Evolutionary conservation across 2,888 invertebrate genomes (phyloP).

Genomic region (Latheticus oryzae): DNA sequence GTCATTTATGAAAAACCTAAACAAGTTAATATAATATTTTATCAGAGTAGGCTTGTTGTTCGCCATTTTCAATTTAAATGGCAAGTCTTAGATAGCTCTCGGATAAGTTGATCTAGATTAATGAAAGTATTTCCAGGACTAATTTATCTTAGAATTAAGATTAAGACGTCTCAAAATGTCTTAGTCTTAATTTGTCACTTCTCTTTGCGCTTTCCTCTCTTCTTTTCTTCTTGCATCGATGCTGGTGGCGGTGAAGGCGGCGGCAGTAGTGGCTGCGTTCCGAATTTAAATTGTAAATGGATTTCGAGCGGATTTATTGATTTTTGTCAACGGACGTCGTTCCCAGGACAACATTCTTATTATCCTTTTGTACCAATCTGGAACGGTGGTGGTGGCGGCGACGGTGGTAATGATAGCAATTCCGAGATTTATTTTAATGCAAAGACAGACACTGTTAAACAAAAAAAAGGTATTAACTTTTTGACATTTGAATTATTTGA

Average conservation of each 20-base stretch:
- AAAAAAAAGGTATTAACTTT: neutral
- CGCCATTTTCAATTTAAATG: slow-evolving; percentile 50
- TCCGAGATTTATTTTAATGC: slow-evolving; percentile 4
- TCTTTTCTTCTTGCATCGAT: slow-evolving; percentile 25
- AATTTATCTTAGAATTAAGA: slow-evolving; percentile 67
- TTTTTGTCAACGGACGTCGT: slow-evolving; percentile 51
- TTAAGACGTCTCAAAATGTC: slow-evolving; percentile 65
- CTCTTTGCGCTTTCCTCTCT: slow-evolving; percentile 39
- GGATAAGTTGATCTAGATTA: slow-evolving; percentile 66
- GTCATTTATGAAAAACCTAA: too few species aligned
- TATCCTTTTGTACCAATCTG: slow-evolving; percentile 37
- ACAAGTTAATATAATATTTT: too few species aligned
- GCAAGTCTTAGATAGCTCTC: slow-evolving; percentile 58
- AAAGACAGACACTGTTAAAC: neutral
- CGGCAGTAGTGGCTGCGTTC: slow-evolving; percentile 16
- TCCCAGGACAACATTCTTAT: slow-evolving; percentile 43
- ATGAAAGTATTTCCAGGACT: slow-evolving; percentile 66
- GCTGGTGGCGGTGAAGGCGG: slow-evolving; percentile 11
- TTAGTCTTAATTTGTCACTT: slow-evolving; percentile 65
- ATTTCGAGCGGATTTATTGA: slow-evolving; percentile 59
- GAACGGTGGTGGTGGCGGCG: slow-evolving; percentile 14
- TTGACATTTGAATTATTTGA: neutral
- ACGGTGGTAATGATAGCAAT: slow-evolving; percentile 11
- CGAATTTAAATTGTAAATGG: slow-evolving; percentile 60
- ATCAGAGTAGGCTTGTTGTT: slow-evolving; percentile 18